phyloP scores from a whole-genome alignment of 2,888 invertebrate genomes.

The Drosophila subquinaria region DNA sequence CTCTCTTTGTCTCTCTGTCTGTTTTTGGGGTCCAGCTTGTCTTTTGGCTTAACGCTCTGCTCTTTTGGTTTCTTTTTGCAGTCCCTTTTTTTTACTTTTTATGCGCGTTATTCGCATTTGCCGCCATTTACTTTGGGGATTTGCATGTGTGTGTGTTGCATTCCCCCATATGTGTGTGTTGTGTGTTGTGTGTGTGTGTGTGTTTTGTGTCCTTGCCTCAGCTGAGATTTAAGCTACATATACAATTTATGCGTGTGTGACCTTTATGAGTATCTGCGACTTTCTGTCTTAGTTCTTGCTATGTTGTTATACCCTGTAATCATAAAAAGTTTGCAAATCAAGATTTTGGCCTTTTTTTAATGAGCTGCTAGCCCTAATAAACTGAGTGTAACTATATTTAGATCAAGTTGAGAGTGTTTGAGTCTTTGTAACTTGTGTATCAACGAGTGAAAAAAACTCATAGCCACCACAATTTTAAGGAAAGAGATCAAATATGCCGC shows the following conservation, averaged over 20 bases:
- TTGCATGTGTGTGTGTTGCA: slow-evolving; percentile 67
- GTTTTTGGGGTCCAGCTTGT: slow-evolving; percentile 55
- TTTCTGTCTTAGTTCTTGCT: slow-evolving; percentile 42
- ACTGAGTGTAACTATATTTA: no score
- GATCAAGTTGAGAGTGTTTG: background rate
- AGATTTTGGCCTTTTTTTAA: background rate
- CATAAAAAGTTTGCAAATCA: slow-evolving; percentile 9
- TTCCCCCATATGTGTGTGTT: slow-evolving; percentile 29
- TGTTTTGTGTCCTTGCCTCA: slow-evolving; percentile 53
- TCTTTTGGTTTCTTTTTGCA: slow-evolving; percentile 52
- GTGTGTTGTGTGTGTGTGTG: slow-evolving; percentile 29
- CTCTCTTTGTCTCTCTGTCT: slow-evolving; percentile 1
- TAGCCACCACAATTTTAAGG: no score
- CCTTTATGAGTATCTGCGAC: slow-evolving; percentile 44
- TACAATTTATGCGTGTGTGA: slow-evolving; percentile 76
- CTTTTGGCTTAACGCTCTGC: slow-evolving; percentile 68
- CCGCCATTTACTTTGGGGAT: slow-evolving; percentile 77
- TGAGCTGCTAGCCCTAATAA: no score
- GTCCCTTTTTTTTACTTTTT: slow-evolving; percentile 68
- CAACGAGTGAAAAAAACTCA: no score
- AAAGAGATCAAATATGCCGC: no score
- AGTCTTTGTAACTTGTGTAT: background rate
- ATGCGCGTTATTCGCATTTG: slow-evolving; percentile 50
- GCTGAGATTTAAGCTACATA: slow-evolving; percentile 77
- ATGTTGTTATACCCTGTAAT: slow-evolving; percentile 48